phyloP scores from a whole-genome alignment of 2,888 invertebrate species.

The Tortricodes alternella region DNA sequence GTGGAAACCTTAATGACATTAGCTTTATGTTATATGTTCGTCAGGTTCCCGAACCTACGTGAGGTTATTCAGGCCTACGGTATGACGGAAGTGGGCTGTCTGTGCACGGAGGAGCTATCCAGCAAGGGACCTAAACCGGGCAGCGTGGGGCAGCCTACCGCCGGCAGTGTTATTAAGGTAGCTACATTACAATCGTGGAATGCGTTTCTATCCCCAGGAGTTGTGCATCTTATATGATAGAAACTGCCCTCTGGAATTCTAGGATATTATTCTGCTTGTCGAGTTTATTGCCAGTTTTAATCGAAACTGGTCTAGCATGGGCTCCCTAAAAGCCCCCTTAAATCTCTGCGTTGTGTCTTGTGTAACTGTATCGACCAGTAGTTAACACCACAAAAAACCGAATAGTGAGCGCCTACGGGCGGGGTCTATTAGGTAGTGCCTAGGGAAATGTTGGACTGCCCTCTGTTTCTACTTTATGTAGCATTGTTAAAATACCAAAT shows the following conservation, averaged over 20 bases:
- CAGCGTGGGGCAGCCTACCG: conserved; percentile 38
- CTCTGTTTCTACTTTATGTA: neutral
- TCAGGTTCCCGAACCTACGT: conserved; percentile 38
- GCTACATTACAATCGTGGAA: neutral
- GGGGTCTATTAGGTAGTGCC: neutral
- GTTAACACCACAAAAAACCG: too few relatives aligned
- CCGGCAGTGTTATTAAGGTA: conserved; percentile 40
- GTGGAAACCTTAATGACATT: too few relatives aligned
- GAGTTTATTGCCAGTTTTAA: too few relatives aligned
- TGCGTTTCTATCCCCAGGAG: too few relatives aligned
- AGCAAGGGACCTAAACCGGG: conserved; percentile 35
- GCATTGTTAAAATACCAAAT: conserved; percentile 7
- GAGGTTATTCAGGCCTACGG: conserved; percentile 41
- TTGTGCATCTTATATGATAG: fast-evolving
- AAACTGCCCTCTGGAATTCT: neutral
- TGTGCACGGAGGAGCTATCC: conserved; percentile 31
- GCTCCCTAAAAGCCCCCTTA: too few relatives aligned
- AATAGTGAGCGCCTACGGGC: too few relatives aligned
- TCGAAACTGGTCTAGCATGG: too few relatives aligned
- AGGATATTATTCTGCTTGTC: too few relatives aligned
- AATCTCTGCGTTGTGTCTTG: too few relatives aligned
- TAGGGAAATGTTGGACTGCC: neutral
- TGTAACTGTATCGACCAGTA: too few relatives aligned
- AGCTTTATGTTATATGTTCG: neutral
- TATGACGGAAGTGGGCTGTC: conserved; percentile 38